Evolutionary conservation across 2,888 invertebrate genomes (phyloP).

Genomic region (Junonia oenone): DNA sequence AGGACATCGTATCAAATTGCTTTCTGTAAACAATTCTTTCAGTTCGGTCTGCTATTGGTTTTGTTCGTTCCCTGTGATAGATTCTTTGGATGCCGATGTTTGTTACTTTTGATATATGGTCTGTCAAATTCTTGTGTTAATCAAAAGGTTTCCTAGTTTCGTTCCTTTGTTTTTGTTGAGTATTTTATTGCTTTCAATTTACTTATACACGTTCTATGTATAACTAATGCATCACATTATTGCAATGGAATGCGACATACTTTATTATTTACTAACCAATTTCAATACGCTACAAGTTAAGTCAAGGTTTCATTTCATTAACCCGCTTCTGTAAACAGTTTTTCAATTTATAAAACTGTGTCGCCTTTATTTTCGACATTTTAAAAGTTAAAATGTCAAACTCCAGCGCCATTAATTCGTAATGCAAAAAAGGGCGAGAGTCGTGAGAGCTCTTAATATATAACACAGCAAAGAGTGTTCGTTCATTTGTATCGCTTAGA

Average conservation of each 20-base stretch:
- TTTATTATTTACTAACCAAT: too few relatives aligned
- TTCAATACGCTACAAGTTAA: neutral
- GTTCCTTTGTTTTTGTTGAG: neutral
- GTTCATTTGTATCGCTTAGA: constrained; percentile 41
- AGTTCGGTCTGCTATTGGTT: constrained; percentile 63
- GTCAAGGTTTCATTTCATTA: neutral
- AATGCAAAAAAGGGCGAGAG: constrained; percentile 29
- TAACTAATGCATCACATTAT: neutral
- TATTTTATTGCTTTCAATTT: too few relatives aligned
- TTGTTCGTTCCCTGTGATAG: constrained; percentile 28
- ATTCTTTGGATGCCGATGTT: constrained; percentile 20
- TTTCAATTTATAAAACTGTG: neutral
- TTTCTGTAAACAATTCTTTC: constrained; percentile 59
- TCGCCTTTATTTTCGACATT: neutral
- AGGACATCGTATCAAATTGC: constrained; percentile 63
- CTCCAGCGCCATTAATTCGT: constrained; percentile 33
- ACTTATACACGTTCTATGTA: neutral
- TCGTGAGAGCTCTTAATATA: constrained; percentile 34
- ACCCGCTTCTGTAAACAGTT: neutral
- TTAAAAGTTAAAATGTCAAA: constrained; percentile 31
- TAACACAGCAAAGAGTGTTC: constrained; percentile 40
- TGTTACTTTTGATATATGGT: constrained; percentile 5
- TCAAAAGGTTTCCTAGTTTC: neutral
- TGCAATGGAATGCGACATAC: too few relatives aligned
- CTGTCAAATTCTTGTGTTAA: neutral